Evolutionary conservation across 2,113 vertebrate genomes (phyloP).

Genomic region (Cephalopterus ornatus): DNA sequence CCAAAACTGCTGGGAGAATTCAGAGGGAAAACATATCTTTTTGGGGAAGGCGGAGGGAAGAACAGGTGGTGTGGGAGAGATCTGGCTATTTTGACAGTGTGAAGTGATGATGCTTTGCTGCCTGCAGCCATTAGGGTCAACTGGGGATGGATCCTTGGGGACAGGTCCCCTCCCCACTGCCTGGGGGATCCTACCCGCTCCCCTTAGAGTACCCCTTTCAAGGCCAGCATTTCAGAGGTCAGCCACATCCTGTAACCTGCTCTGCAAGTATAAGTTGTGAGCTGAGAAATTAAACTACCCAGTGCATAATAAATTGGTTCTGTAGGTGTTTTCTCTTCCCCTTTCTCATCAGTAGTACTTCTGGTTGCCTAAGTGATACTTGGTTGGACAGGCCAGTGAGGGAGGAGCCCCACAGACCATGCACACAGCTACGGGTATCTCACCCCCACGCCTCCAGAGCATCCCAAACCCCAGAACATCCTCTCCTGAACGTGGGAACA

Average conservation of each 20-base stretch:
- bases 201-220: neutral
- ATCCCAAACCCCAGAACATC: neutral
- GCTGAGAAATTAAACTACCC: neutral
- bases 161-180: neutral
- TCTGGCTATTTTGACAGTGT: accelerated
- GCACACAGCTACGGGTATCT: accelerated
- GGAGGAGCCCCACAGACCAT: accelerated
- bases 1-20: neutral
- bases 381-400: neutral
- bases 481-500: neutral
- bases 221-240: neutral
- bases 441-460: neutral
- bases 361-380: neutral
- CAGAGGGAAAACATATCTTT: neutral
- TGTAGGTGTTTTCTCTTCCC: neutral
- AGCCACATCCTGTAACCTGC: neutral
- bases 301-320: neutral
- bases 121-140: neutral
- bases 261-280: neutral
- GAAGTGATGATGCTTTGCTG: neutral
- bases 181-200: accelerated
- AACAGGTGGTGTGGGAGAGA: accelerated
- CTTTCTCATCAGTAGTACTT: neutral
- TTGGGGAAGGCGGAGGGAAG: neutral
- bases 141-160: neutral